Base-by-base conservation (phyloP, 2,888 invertebrate genomes). In the Drosophila atripex region DNA sequence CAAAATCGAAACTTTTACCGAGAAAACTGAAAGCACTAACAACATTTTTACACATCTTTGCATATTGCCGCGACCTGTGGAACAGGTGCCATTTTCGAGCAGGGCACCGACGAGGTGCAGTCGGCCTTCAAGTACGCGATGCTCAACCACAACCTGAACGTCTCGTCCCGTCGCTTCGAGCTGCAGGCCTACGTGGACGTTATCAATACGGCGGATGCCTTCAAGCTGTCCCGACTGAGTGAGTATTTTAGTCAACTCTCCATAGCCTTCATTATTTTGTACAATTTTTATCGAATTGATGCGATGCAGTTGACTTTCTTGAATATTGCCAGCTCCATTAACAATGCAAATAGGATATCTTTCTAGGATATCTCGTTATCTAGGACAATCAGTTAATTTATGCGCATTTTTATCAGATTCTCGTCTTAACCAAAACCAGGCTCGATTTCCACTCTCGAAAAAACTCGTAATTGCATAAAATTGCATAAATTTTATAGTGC, bases 111-210 rank as follows among this genome's bases (percentile, higher is more conserved):
- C 90, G 97, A 97, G 90, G 96, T 97, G 63, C 97, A 97, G 92
- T 95, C 96, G 73, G 97, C 97, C n/a, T 97, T 97, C 92, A 97
- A 95, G 89, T 97, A 96, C 90, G 97, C 97, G 6, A 95, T 97
- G 95, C 93, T 95, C 51, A 95, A 95, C 85, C 97, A 97, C 91
- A 97, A 97, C 90, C 95, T 96, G 90, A 97, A 97, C 89, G 94
- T 96, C 72, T 95, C 95, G 68, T 94, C 94, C 35, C 93, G 95
- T 57, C 93, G 96, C 45, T 95, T 97, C 89, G 97, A 97, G 90
- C 93, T 97, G 55, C 96, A 96, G 90, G 97, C 97, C 8, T 97
- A 95, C 89, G 97, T 97, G 50, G 97, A 97, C 90, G 96, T 97
- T 88, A 97, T 98, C 91, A 95, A 97, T 91, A 97, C 97, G 11